phyloP scores from a whole-genome alignment of 2,888 invertebrate species.

The Smittia aterrima region DNA sequence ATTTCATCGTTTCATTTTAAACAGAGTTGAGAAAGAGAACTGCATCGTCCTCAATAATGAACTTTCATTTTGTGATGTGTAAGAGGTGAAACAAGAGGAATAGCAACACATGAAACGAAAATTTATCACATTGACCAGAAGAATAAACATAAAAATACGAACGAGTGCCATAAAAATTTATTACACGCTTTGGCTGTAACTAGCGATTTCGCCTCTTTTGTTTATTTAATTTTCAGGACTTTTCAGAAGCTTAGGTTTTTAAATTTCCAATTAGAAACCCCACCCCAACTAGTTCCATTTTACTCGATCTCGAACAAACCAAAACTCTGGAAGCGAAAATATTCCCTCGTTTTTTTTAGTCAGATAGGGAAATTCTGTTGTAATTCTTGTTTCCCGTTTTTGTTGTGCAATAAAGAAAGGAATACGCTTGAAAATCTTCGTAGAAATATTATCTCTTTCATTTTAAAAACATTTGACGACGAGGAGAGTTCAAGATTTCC shows the following conservation, averaged over 20 bases:
- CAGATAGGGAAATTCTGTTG: no score
- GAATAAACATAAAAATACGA: constrained; percentile 33
- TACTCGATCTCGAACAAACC: no score
- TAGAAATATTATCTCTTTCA: not conserved
- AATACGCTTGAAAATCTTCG: not conserved
- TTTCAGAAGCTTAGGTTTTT: no score
- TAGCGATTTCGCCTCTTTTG: constrained; percentile 6
- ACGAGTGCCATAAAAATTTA: constrained; percentile 38
- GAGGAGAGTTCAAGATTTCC: not conserved
- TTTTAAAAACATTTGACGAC: no score
- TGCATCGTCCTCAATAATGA: constrained; percentile 19
- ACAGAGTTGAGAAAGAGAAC: not conserved
- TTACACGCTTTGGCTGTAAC: not conserved
- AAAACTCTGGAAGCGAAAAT: no score
- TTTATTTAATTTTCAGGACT: not conserved
- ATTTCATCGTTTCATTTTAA: not conserved
- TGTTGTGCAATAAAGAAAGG: constrained; percentile 10
- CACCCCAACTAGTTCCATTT: no score
- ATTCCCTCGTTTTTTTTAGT: no score
- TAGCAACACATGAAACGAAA: constrained; percentile 18
- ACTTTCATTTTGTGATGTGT: constrained; percentile 35
- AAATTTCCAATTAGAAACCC: no score
- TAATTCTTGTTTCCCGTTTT: no score
- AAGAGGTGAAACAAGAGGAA: not conserved
- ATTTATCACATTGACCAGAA: constrained; percentile 36